A percentile compares a stretch with the other conserved stretches of the same genome.
These are phyloP conservation scores for Decapterus maruadsi DNA, from an alignment of 2,797 vertebrate species.

Conservation along the genomic window DNA sequence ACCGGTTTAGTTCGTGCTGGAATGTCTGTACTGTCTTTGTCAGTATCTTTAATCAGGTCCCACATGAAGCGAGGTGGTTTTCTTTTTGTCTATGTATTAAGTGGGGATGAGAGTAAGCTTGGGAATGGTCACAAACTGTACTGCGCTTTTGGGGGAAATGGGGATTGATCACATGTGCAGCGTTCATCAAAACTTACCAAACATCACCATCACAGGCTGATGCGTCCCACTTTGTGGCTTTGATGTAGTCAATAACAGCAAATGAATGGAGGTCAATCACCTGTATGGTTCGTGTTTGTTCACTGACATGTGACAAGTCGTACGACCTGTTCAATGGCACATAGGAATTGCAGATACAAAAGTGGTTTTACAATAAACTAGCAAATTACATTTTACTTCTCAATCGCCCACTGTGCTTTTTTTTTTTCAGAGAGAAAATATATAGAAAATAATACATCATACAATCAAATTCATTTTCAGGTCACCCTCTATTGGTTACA, in stretches of 20 bases:
- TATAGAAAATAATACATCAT: constrained; percentile 61
- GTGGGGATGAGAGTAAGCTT: constrained; percentile 29
- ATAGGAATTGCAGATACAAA: constrained; percentile 56
- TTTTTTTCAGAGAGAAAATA: constrained; percentile 38
- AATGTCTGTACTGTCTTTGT: constrained; percentile 17
- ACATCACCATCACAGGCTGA: constrained; percentile 16
- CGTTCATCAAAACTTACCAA: constrained; percentile 35
- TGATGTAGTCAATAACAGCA: constrained; percentile 6
- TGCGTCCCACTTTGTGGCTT: constrained; percentile 53
- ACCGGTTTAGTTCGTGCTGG: constrained; percentile 25
- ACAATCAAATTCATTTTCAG: constrained; percentile 70
- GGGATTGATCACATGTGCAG: constrained; percentile 53
- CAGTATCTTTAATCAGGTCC: constrained; percentile 11
- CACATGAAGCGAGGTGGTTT: neutral
- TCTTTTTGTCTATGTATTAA: constrained; percentile 11
- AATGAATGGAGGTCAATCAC: constrained; percentile 20
- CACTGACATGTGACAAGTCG: constrained; percentile 48
- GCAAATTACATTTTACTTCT: constrained; percentile 59
- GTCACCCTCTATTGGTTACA: constrained; percentile 67
- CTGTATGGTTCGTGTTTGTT: constrained; percentile 27
- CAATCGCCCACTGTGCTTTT: constrained; percentile 37
- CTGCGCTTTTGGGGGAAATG: constrained; percentile 21
- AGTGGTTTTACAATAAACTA: constrained; percentile 59
- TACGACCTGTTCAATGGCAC: constrained; percentile 73
- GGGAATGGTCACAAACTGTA: constrained; percentile 14